These are phyloP conservation scores for Arrhopalites spinosus DNA, from an alignment of 2,888 invertebrate species.

Conservation along the genomic window DNA sequence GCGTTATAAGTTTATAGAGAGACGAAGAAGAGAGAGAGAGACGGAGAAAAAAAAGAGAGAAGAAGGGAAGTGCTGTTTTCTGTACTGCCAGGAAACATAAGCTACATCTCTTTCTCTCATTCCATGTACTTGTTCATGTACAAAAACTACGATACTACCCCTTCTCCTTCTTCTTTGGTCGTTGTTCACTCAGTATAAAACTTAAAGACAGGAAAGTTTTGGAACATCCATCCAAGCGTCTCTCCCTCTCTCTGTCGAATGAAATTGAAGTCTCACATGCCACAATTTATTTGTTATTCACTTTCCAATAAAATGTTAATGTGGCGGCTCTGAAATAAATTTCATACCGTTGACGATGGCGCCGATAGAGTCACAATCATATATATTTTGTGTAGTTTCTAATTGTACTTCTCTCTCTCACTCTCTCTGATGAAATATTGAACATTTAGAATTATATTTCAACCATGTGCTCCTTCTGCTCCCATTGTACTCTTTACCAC, in stretches of 20 bases:
- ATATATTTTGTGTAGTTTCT: constrained; percentile 35
- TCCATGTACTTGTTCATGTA: not conserved
- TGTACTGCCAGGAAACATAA: constrained; percentile 5
- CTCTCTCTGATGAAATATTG: constrained; percentile 36
- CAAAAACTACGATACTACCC: not conserved
- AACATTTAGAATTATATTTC: not conserved
- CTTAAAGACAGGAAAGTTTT: constrained; percentile 11
- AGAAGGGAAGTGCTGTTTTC: constrained; percentile 13
- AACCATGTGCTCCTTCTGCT: too few species aligned
- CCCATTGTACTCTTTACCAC: not conserved
- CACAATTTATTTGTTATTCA: constrained; percentile 56
- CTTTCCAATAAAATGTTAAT: constrained; percentile 57
- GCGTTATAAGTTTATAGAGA: constrained; percentile 10
- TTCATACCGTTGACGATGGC: constrained; percentile 41
- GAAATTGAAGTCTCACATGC: not conserved
- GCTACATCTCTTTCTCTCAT: not conserved
- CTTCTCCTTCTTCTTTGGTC: not conserved
- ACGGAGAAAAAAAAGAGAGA: not conserved
- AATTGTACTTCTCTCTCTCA: constrained; percentile 37
- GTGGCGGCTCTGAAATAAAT: constrained; percentile 49
- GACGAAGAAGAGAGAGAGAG: too few species aligned
- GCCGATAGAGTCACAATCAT: constrained; percentile 40
- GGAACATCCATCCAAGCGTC: constrained; percentile 15
- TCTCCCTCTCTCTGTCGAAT: constrained; percentile 4
- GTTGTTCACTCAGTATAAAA: not conserved